Evolutionary conservation across 2,888 invertebrate species (phyloP), one percentile per base, ranked within the genome.

Genomic region (Erebia ligea): DNA sequence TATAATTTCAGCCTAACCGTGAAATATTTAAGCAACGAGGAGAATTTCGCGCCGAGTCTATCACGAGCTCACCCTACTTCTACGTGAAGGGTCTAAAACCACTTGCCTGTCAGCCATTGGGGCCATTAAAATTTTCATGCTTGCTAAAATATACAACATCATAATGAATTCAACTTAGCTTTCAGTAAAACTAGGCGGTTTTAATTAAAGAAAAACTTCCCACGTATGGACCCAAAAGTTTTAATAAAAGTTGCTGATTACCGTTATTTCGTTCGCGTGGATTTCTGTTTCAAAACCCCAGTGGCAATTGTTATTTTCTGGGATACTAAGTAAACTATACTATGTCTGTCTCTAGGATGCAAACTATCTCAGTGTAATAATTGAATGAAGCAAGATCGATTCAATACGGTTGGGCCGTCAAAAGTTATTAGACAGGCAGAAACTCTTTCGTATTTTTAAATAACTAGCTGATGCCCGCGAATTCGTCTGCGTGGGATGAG

Each of bases 31-130:
- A 74, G 73, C 71, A 61, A 21, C 45, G 61, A 61, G 61, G 73
- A 73, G 71, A 78, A 76, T 77, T 74, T 75, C 74, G 61, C 74
- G 65, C 71, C 75, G 73, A 74, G 73, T 71, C 75, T 75, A 71
- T 76, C 77, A 78, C 71, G 77, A 77, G 76, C 77, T 78, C 76
- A 75, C 72, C 79, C 78, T 75, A 79, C 73, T 77, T 79, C 69
- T 70, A 65, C 69, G 72, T 71, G 67, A 76, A 75, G 73, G 75
- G 73, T 70, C 73, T 71, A 76, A 71, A 73, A 58, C 70, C 73
- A 71, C 76, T 75, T 63, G 73, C 72, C 72, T 72, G 68, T 58
- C 58, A 58, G 58, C 48, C 48, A 57, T 57, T 57, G 73, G 75
- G 63, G 72, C 73, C 64, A 76, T 74, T 75, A 76, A 73, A 72